Base-by-base conservation (phyloP, 2,888 invertebrate species). In the Callyntrura guangdongensis region DNA sequence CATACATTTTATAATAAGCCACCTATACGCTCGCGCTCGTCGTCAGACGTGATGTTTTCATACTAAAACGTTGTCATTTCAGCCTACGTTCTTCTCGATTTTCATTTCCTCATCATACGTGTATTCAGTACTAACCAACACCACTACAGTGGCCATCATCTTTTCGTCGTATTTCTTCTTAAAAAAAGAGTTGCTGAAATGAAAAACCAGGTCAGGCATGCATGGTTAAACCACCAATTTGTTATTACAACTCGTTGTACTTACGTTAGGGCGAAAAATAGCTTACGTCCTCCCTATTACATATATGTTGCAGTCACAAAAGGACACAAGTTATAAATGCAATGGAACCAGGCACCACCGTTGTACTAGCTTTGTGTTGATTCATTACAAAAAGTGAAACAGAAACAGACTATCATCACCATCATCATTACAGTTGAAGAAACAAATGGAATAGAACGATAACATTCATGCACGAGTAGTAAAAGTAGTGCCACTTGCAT, bases 131-230 rank as follows among this genome's bases (percentile, higher is more conserved):
- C 61, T 5, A 36, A 36, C 27, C 12, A 67, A 67, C 20, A 9
- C 36, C 14, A 53, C 53, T 53, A 53, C 53, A 59, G 59, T 59
- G 4, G 6, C 6, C 36, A 36, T 36, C 17, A 59, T 6, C 17
- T 59, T 59, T 17, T 59, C 47, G 20, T 53, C 83, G 20, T 47
- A 64, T 67, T 82, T 56, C 79, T n/a, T 27, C 27, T 49, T 12
- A 27, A 36, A 27, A 36, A 27, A 2, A 36, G 61, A 25, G 27
- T 27, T 47, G 49, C 9, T 69, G 69, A 86, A 86, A 86, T 59
- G 74, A 85, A 69, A 72, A 72, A 86, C 72, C 59, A 86, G 72
- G 72, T 86, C 72, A 74, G 85, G 69, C 45, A 86, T 74, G 47
- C 53, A 72, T 85, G 82, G 64, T 36, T 82, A 47, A 61, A 64